Evolutionary conservation across 2,113 vertebrate genomes (phyloP).

Genomic region (Chiloscyllium plagiosum): DNA sequence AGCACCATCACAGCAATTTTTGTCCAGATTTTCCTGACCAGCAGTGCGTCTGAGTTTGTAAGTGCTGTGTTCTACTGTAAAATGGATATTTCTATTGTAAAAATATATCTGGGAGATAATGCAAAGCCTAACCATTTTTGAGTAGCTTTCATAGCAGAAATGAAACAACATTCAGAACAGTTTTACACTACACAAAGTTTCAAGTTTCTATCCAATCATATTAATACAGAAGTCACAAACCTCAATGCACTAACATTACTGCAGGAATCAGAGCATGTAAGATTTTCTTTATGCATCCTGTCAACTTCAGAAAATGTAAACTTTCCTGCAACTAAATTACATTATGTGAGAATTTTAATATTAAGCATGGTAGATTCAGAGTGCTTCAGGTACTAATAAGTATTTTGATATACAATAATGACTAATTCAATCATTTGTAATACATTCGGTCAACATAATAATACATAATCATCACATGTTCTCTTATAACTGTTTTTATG

Average conservation of each 20-base stretch:
- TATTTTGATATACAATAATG: neutral
- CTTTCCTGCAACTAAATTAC: neutral
- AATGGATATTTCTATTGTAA: neutral
- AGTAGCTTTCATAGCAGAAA: neutral
- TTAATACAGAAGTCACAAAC: neutral
- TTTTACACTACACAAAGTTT: neutral
- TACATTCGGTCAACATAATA: neutral
- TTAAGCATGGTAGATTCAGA: neutral
- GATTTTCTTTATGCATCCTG: neutral
- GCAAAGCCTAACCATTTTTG: neutral
- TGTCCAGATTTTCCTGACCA: neutral
- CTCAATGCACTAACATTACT: neutral
- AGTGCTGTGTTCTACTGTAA: neutral
- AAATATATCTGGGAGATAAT: neutral
- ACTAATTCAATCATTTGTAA: neutral
- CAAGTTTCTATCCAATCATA: neutral
- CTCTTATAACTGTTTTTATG: neutral
- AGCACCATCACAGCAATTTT: neutral
- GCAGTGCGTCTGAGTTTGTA: neutral
- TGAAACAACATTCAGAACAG: neutral
- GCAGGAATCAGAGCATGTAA: neutral
- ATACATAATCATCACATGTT: neutral
- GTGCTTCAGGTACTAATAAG: neutral
- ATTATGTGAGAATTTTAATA: neutral
- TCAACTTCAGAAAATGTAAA: neutral